Percentiles rank a stretch among this genome's conserved stretches.
These are phyloP conservation scores for Dynastes grantii DNA, from an alignment of 2,888 invertebrate genomes.

Conservation along the genomic window DNA sequence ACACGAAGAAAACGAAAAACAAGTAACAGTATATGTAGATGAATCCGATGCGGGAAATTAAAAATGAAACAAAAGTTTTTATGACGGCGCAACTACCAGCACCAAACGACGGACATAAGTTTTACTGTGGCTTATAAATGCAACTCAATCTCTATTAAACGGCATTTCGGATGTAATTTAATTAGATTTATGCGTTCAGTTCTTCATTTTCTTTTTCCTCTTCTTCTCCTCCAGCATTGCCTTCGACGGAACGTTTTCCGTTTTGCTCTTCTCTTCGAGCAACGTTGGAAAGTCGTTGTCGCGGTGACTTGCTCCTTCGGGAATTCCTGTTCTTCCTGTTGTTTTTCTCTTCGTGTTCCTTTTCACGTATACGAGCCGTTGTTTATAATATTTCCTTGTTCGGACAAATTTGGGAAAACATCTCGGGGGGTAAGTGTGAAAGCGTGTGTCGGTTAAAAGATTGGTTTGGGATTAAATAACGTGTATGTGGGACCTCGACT, in stretches of 20 bases:
- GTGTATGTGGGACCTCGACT: slow-evolving; percentile 58
- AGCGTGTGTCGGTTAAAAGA: slow-evolving; percentile 71
- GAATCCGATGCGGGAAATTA: slow-evolving; percentile 47
- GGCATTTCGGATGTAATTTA: slow-evolving; percentile 49
- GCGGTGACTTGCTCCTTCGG: slow-evolving; percentile 23
- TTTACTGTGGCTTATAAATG: slow-evolving; percentile 58
- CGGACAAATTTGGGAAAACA: slow-evolving; percentile 60
- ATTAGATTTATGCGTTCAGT: slow-evolving; percentile 48
- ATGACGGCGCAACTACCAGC: no score
- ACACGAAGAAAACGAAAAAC: slow-evolving; percentile 19
- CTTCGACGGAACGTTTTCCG: slow-evolving; percentile 30
- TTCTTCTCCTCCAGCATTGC: slow-evolving; percentile 2
- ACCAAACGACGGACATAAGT: slow-evolving; percentile 57
- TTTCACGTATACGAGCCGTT: slow-evolving; percentile 33
- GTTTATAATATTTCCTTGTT: slow-evolving; percentile 67
- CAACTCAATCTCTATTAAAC: slow-evolving; percentile 56
- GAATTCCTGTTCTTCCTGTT: slow-evolving; percentile 34
- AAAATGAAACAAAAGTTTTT: slow-evolving; percentile 55
- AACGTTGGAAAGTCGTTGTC: slow-evolving; percentile 31
- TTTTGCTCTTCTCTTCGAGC: neutral
- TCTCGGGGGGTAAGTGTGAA: slow-evolving; percentile 67
- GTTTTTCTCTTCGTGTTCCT: slow-evolving; percentile 35
- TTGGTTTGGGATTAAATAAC: slow-evolving; percentile 71
- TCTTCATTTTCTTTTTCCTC: slow-evolving; percentile 30
- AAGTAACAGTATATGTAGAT: slow-evolving; percentile 17